phyloP scores from a whole-genome alignment of 1,140 invertebrate genomes.

The Neoseiulus cucumeris region DNA sequence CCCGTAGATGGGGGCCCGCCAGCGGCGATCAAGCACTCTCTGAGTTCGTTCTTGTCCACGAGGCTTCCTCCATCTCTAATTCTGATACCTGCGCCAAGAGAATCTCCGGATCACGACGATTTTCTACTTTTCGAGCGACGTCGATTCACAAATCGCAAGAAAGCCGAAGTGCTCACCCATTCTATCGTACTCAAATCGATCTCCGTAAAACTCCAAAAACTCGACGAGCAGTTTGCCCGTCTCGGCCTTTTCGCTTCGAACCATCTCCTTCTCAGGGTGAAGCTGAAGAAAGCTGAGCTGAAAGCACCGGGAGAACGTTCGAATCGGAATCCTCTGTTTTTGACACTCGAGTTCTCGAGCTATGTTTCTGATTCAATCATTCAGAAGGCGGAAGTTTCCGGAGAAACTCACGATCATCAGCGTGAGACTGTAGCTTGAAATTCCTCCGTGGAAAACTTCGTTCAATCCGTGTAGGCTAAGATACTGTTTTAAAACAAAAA shows the following conservation, averaged over 20 bases:
- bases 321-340: not conserved
- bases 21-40: not conserved
- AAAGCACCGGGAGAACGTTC: not conserved
- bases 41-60: not conserved
- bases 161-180: constrained; percentile 9
- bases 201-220: constrained; percentile 18
- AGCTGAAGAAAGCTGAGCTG: constrained; percentile 12
- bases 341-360: not conserved
- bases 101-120: too few relatives aligned
- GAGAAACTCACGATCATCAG: constrained; percentile 15
- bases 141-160: too few relatives aligned
- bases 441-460: constrained; percentile 18
- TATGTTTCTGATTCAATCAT: not conserved
- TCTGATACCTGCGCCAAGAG: not conserved
- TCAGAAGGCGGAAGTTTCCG: constrained; percentile 9
- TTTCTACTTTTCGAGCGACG: too few relatives aligned
- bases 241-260: not conserved
- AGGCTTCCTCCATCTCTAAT: not conserved
- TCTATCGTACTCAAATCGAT: constrained; percentile 17
- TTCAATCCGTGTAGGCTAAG: constrained; percentile 15
- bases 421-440: constrained; percentile 17
- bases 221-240: constrained; percentile 15
- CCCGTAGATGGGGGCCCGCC: not conserved
- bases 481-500: constrained; percentile 17
- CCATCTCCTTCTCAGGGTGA: not conserved